phyloP scores from a whole-genome alignment of 2,888 invertebrate genomes.

The Polydesmus complanatus region DNA sequence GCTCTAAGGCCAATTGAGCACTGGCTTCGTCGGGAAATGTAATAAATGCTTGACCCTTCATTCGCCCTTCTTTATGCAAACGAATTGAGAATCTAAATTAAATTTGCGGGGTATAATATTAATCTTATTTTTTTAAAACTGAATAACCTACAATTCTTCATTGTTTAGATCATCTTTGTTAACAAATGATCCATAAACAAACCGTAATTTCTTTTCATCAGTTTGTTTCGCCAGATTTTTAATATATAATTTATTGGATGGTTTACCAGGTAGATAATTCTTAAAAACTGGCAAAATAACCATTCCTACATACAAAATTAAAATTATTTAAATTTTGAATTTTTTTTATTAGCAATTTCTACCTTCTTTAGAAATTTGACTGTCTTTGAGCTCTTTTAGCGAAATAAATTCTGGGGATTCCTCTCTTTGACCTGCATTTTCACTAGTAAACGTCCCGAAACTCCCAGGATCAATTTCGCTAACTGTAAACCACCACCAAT shows the following conservation, averaged over 20 bases:
- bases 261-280: conserved; percentile 67
- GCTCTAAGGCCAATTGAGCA: conserved; percentile 59
- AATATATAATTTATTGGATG: conserved; percentile 72
- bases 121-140: neutral
- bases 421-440: neutral
- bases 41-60: conserved; percentile 93
- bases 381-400: conserved; percentile 48
- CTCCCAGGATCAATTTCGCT: no score
- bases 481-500: neutral
- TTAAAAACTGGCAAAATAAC: conserved; percentile 63
- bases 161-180: conserved; percentile 28
- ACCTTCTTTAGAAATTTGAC: conserved; percentile 51
- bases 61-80: conserved; percentile 83
- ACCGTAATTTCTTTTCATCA: conserved; percentile 54
- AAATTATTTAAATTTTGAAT: neutral
- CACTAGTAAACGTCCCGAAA: no score
- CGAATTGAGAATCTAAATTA: conserved; percentile 47
- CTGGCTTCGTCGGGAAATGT: conserved; percentile 55
- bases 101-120: neutral
- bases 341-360: conserved; percentile 19
- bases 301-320: conserved; percentile 41
- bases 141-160: neutral
- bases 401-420: conserved; percentile 37
- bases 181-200: conserved; percentile 57
- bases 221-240: conserved; percentile 78